Conservation (phyloP, 2,888 invertebrate genomes). For the Suillia variegata region DNA sequence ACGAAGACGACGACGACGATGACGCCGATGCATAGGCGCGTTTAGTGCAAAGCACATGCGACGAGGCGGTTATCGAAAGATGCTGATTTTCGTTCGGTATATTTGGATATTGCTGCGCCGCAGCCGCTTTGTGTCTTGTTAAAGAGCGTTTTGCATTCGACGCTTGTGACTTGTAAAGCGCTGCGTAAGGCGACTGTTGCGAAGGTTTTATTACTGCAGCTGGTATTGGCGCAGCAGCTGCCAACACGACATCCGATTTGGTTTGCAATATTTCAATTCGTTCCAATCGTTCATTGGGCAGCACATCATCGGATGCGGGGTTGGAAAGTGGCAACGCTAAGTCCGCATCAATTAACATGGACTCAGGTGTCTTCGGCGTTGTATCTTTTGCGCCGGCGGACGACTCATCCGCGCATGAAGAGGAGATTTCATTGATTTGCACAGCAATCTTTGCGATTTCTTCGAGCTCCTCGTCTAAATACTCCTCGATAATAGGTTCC, state of each 20-base stretch:
- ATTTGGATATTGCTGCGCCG: constrained; percentile 39
- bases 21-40: background rate
- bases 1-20: no score
- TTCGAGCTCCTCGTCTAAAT: constrained; percentile 15
- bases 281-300: constrained; percentile 15
- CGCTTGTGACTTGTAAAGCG: background rate
- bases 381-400: constrained; percentile 3
- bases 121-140: background rate
- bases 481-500: constrained; percentile 18
- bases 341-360: no score
- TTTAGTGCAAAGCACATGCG: background rate
- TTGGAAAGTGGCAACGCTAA: no score
- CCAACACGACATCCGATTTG: constrained; percentile 1
- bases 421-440: constrained; percentile 73
- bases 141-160: background rate
- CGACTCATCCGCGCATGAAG: constrained; percentile 63
- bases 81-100: constrained; percentile 55
- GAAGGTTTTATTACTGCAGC: background rate
- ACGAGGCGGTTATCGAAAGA: constrained; percentile 29
- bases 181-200: background rate
- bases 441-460: constrained; percentile 60
- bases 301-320: background rate
- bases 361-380: constrained; percentile 37
- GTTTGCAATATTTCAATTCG: constrained; percentile 32
- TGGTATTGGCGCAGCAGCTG: no score